A percentile compares a stretch with the other conserved stretches of the same genome.
phyloP scores from a whole-genome alignment of 2,888 invertebrate species.

The Thumatha senex region DNA sequence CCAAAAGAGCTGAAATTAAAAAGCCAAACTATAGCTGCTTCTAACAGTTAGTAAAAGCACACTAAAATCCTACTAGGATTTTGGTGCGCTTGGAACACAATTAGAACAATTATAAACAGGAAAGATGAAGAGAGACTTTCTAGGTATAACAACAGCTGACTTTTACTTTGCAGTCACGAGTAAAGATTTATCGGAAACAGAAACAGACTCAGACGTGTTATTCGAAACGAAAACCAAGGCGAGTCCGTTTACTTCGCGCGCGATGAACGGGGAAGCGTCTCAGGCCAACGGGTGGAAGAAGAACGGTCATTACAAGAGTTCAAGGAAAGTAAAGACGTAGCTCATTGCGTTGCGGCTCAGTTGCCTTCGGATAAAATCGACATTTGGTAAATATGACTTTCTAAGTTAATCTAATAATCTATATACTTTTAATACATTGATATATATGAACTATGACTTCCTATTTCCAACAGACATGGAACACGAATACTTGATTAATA shows the following conservation, averaged over 20 bases:
- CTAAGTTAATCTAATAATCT: slow-evolving; percentile 10
- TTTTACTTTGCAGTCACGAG: slow-evolving; percentile 75
- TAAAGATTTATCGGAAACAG: slow-evolving; percentile 88
- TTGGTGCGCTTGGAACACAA: too few relatives aligned
- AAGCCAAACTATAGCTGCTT: too few relatives aligned
- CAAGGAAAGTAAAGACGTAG: slow-evolving; percentile 74
- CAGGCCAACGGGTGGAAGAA: slow-evolving; percentile 80
- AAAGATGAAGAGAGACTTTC: too few relatives aligned
- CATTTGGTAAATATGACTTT: slow-evolving; percentile 28
- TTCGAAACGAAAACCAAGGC: slow-evolving; percentile 89
- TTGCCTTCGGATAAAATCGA: slow-evolving; percentile 28
- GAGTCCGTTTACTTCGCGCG: slow-evolving; percentile 61
- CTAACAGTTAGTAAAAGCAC: too few relatives aligned
- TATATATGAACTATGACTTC: neutral
- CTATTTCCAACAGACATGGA: neutral
- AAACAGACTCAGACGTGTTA: slow-evolving; percentile 93
- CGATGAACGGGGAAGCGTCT: slow-evolving; percentile 67
- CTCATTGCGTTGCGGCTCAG: slow-evolving; percentile 41
- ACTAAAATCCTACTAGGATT: too few relatives aligned
- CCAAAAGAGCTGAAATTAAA: too few relatives aligned
- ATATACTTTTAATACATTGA: neutral
- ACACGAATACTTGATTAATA: neutral
- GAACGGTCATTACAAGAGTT: slow-evolving; percentile 80
- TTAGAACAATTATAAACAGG: too few relatives aligned
- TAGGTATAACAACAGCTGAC: too few relatives aligned